Evolutionary conservation across 2,888 invertebrate species (phyloP), one percentile per base, ranked within the genome.

Genomic region (Hylaea fasciaria): DNA sequence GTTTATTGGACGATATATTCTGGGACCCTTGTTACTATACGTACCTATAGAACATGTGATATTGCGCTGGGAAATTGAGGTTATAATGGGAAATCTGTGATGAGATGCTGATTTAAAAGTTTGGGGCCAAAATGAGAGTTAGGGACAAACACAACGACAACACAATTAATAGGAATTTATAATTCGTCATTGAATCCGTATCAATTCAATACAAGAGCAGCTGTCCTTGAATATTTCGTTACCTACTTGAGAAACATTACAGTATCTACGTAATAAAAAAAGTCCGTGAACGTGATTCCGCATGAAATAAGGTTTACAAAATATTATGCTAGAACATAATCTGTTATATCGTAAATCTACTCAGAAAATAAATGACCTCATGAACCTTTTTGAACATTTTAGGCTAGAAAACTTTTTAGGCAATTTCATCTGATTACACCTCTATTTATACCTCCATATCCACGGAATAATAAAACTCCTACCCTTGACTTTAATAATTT

Each of bases 1-100:
- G 80, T 86, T 91, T 91, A 90, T 91, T 89, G 89, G 84, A 78
- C 88, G 71, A 90, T 90, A 89, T 89, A 89, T 90, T 78, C 77
- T 77, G 77, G 66, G 73, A 71, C 79, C 78, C 80, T 72, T 69
- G 65, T 70, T 71, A 51, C 62, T 49, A 14, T 29, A 32, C 9
- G 17, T 32, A 14, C 69, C 71, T 80, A 78, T 80, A 83, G 85
- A 86, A 83, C 86, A 81, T 76, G 74, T 68, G 77, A 78, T 83
- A 77, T 80, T 74, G 65, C 73, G 71, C 68, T 69, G 68, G 72
- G 70, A 71, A 62, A 60, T 49, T 51, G 55, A 49, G 53, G 62
- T 56, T 67, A 69, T 67, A 64, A 69, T 65, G 64, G 62, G 53
- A 60, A 63, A 69, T 65, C 62, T 54, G 14, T 63, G 50, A 68